A percentile compares a stretch with the other conserved stretches of the same genome.
These are phyloP conservation scores for Salticus scenicus DNA, from an alignment of 2,888 invertebrate genomes.

Conservation along the genomic window DNA sequence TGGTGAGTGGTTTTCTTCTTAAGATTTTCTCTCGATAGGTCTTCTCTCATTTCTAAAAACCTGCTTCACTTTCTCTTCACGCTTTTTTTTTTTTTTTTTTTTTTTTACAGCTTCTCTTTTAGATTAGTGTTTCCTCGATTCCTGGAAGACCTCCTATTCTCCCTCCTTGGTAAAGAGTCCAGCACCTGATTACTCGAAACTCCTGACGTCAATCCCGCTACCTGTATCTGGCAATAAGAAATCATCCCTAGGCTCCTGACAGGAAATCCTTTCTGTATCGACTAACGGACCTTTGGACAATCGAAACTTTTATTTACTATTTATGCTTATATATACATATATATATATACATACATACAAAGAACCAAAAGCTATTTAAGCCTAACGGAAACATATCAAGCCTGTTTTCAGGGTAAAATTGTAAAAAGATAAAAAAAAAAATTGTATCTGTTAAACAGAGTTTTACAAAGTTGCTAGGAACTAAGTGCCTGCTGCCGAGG, in stretches of 20 bases:
- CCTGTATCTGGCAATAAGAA: slow-evolving; percentile 70
- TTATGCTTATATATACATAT: slow-evolving; percentile 68
- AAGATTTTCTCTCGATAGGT: slow-evolving; percentile 2
- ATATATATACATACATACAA: slow-evolving; percentile 63
- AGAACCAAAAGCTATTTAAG: slow-evolving; percentile 70
- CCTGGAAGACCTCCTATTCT: slow-evolving; percentile 70
- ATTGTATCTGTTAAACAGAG: slow-evolving; percentile 71
- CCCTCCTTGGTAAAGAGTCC: slow-evolving; percentile 70
- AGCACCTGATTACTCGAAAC: slow-evolving; percentile 68
- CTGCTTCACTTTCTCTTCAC: not conserved
- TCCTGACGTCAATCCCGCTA: slow-evolving; percentile 65
- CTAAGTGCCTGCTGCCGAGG: slow-evolving; percentile 70
- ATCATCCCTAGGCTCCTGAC: slow-evolving; percentile 70
- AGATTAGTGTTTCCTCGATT: slow-evolving; percentile 69
- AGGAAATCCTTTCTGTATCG: slow-evolving; percentile 68
- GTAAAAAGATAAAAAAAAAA: slow-evolving; percentile 69
- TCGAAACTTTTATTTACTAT: slow-evolving; percentile 69
- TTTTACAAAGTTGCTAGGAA: slow-evolving; percentile 71
- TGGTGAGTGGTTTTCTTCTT: slow-evolving; percentile 49
- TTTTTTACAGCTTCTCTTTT: slow-evolving; percentile 66
- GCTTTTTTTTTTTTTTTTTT: not conserved
- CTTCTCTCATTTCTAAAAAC: not conserved
- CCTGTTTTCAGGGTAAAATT: slow-evolving; percentile 71
- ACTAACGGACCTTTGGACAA: slow-evolving; percentile 70
- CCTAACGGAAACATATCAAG: slow-evolving; percentile 70